A percentile compares a stretch with the other conserved stretches of the same genome.
Evolutionary conservation across 1,140 invertebrate species (phyloP).

Genomic region (Brachionus manjavacas): DNA sequence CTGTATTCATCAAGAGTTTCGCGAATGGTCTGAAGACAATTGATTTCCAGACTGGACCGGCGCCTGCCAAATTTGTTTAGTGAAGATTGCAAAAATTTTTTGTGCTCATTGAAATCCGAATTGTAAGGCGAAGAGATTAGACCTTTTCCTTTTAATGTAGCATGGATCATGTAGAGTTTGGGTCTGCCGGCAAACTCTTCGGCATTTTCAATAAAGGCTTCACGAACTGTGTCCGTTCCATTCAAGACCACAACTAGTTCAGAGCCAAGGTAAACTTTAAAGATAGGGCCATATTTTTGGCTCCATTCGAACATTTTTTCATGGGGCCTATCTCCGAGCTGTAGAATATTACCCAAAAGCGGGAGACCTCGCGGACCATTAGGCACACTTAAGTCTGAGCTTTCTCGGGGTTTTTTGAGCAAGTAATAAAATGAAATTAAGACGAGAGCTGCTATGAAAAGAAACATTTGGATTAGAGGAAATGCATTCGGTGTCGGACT

Average conservation of each 20-base stretch:
- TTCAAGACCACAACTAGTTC: constrained; percentile 49
- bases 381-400: constrained; percentile 42
- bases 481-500: neutral
- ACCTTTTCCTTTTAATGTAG: constrained; percentile 37
- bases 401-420: neutral
- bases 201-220: constrained; percentile 47
- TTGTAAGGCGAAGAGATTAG: constrained; percentile 28
- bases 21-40: constrained; percentile 18
- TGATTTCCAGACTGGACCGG: neutral
- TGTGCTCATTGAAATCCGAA: constrained; percentile 33
- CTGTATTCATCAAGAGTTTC: neutral
- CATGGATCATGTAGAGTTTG: constrained; percentile 21
- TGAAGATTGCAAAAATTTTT: neutral
- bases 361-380: constrained; percentile 45
- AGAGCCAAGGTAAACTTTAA: constrained; percentile 46
- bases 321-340: constrained; percentile 47
- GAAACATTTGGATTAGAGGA: neutral
- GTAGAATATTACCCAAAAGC: constrained; percentile 47
- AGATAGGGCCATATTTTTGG: constrained; percentile 47
- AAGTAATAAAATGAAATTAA: neutral
- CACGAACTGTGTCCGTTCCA: constrained; percentile 46
- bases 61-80: constrained; percentile 27
- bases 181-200: constrained; percentile 49
- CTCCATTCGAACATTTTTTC: constrained; percentile 46
- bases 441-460: neutral